Evolutionary conservation across 2,113 vertebrate genomes (phyloP).

Genomic region (Lepisosteus oculatus): DNA sequence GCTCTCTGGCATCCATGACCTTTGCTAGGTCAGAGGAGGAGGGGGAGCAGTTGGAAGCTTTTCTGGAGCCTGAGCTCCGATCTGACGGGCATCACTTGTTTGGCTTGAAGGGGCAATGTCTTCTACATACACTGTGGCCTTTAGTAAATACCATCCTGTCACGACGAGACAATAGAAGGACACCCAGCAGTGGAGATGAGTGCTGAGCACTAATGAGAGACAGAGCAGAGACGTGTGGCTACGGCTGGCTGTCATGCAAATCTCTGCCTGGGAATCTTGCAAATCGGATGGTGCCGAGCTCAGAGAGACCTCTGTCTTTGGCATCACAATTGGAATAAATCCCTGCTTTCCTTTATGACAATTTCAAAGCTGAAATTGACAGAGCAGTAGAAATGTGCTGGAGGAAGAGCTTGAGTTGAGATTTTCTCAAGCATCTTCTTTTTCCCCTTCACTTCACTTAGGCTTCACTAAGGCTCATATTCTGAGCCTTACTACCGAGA

Average conservation of each 20-base stretch:
- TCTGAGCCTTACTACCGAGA: too few relatives aligned
- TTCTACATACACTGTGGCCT: background rate
- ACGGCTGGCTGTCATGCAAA: background rate
- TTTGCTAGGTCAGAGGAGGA: background rate
- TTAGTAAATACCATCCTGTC: constrained; percentile 12
- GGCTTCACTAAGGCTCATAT: too few relatives aligned
- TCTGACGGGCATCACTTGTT: background rate
- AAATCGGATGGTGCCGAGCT: background rate
- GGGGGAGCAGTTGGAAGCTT: background rate
- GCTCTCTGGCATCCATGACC: background rate
- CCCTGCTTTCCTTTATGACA: too few relatives aligned
- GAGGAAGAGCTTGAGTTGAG: too few relatives aligned
- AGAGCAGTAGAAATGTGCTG: too few relatives aligned
- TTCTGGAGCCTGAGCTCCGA: background rate
- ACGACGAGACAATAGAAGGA: background rate
- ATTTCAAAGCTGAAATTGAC: too few relatives aligned
- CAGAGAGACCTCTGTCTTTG: background rate
- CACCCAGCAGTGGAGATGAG: background rate
- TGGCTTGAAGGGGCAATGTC: constrained; percentile 1
- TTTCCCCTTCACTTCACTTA: too few relatives aligned
- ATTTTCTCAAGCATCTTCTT: too few relatives aligned
- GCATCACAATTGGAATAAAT: too few relatives aligned
- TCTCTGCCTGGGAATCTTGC: background rate
- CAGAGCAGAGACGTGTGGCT: background rate
- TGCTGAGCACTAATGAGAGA: constrained; percentile 6